Percentiles rank a stretch among this genome's conserved stretches.
Conservation (phyloP, 2,888 invertebrate species). For the Coleophora deauratella region DNA sequence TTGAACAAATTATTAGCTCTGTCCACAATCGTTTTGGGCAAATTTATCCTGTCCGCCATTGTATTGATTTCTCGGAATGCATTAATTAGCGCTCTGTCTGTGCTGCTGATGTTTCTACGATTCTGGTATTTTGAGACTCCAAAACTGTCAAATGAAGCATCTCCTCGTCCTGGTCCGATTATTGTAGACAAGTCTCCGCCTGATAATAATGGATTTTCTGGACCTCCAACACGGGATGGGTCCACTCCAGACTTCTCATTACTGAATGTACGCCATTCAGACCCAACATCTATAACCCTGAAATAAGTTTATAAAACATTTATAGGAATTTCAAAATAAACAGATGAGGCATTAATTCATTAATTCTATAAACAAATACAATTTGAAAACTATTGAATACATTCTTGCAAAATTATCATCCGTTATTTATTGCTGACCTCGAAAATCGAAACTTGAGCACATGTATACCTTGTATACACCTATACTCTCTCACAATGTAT, state of each 20-base stretch:
- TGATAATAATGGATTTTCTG: slow-evolving; percentile 96
- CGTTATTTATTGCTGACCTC: slow-evolving; percentile 23
- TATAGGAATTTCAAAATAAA: no score
- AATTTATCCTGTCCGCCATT: slow-evolving; percentile 98
- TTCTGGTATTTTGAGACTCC: slow-evolving; percentile 86
- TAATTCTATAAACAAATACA: no score
- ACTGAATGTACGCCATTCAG: slow-evolving; percentile 99
- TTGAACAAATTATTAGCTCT: slow-evolving; percentile 97
- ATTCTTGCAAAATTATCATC: slow-evolving; percentile 24
- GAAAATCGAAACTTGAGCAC: slow-evolving; percentile 27
- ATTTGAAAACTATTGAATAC: not conserved
- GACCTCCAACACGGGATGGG: slow-evolving; percentile 99
- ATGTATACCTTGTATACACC: slow-evolving; percentile 28
- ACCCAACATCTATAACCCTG: slow-evolving; percentile 99
- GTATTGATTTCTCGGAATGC: slow-evolving; percentile 97
- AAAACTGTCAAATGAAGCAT: slow-evolving; percentile 91
- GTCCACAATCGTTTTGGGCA: slow-evolving; percentile 97
- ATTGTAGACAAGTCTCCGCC: slow-evolving; percentile 98
- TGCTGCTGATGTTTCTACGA: slow-evolving; percentile 88
- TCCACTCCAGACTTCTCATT: slow-evolving; percentile 98
- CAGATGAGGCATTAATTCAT: no score
- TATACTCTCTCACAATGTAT: slow-evolving; percentile 29
- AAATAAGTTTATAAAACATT: slow-evolving; percentile 13
- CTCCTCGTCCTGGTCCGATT: slow-evolving; percentile 84
- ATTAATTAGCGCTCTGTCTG: slow-evolving; percentile 95